Percentiles rank a stretch among this genome's conserved stretches.
Evolutionary conservation across 1,140 invertebrate genomes (phyloP).

Genomic region (Chrysoperla carnea): DNA sequence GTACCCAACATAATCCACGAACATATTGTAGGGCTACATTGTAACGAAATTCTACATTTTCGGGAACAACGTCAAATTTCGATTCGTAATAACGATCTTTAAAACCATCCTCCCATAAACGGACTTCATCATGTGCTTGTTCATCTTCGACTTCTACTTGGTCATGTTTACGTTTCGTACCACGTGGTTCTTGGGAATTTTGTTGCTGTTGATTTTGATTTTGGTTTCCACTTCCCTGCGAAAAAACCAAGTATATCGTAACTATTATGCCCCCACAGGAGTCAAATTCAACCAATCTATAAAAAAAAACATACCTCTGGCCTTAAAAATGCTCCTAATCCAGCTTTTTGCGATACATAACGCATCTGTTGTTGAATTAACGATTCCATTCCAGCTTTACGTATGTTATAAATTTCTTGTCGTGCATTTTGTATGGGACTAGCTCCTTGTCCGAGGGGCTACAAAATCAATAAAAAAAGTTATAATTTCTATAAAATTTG

Average conservation of each 20-base stretch:
- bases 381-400: constrained; percentile 35
- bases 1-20: constrained; percentile 91
- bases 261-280: too few species aligned
- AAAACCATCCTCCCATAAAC: constrained; percentile 94
- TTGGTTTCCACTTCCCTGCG: neutral
- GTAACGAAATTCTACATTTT: constrained; percentile 74
- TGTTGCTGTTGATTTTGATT: constrained; percentile 9
- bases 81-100: constrained; percentile 96
- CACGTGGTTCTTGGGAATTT: constrained; percentile 7
- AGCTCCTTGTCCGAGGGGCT: constrained; percentile 28
- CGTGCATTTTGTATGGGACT: constrained; percentile 41
- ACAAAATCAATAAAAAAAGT: constrained; percentile 5
- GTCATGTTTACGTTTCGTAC: constrained; percentile 28
- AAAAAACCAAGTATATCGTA: too few species aligned
- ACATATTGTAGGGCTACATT: constrained; percentile 90
- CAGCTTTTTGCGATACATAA: constrained; percentile 15
- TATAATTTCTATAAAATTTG: neutral
- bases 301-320: constrained; percentile 10
- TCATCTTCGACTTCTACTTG: constrained; percentile 43
- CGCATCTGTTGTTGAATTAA: constrained; percentile 11
- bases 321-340: constrained; percentile 25
- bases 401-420: constrained; percentile 48
- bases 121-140: constrained; percentile 80
- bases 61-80: constrained; percentile 78
- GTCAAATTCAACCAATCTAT: too few species aligned